Evolutionary conservation across 2,113 vertebrate species (phyloP), one percentile per base, ranked within the genome.

Genomic region (Thunnus maccoyii): DNA sequence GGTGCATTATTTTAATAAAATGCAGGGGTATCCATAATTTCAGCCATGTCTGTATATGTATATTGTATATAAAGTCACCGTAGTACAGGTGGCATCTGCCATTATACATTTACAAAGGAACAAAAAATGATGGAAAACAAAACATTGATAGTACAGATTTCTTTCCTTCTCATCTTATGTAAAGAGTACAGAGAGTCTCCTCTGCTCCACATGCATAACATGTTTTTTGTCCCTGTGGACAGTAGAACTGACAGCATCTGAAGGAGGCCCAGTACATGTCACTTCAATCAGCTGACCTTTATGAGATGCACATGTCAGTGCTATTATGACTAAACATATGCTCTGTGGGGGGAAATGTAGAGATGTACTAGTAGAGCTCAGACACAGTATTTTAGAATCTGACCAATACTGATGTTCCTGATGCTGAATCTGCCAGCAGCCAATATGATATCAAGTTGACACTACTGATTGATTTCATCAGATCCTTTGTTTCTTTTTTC

Each of bases 241-340:
- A 72, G 32, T 41, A 57, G 25, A 72, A 8, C 36, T 62, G 47
- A 82, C 75, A 78, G 65, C 58, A 16, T 73, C 78, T 73, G 70
- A 78, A 47, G 10, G 79, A 69, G 27, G 77, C 44, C 47, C 14
- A 72, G 76, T n/a, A 48, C 10, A 54, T 68, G 75, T 76, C 67
- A 48, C 73, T 55, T 58, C 15, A 22, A 52, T 76, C 18, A 54
- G 7, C 44, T 78, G 73, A 84, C 72, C 81, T 87, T 73, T 80
- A 9, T 54, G 57, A 73, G 64, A 77, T 17, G 25, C 62, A 60
- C 50, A 61, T 30, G 27, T 66, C 12, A 1, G 0, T 25, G 47
- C 61, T 62, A 30, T 66, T 48, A 67, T 74, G 46, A 60, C n/a
- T 57, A 72, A 67, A 66, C 27, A 57, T 58, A 62, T 72, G 56